These are phyloP conservation scores for Reticulitermes speratus DNA, from an alignment of 1,140 invertebrate species.

Conservation along the genomic window DNA sequence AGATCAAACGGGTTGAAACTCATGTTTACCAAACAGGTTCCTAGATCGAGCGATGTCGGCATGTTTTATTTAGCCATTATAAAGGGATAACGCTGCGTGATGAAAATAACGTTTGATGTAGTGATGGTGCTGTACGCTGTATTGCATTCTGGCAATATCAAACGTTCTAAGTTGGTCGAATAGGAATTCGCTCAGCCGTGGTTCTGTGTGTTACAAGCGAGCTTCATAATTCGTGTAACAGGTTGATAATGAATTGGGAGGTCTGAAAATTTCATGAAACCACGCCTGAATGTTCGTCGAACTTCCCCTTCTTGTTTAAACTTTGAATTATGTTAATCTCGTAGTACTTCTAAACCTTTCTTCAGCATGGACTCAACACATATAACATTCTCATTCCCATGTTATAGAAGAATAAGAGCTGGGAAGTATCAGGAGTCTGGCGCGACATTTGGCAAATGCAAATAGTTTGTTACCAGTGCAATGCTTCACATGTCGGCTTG, in stretches of 20 bases:
- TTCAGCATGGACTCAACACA: no score
- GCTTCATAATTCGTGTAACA: neutral
- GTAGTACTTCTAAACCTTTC: no score
- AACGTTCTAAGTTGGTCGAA: neutral
- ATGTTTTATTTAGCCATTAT: conserved; percentile 9
- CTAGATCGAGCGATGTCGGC: neutral
- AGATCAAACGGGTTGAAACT: neutral
- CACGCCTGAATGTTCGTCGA: no score
- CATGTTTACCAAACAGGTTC: neutral
- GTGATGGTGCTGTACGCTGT: neutral
- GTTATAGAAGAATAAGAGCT: no score
- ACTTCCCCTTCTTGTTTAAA: no score
- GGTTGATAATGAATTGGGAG: neutral
- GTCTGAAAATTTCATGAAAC: neutral
- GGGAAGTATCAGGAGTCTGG: no score
- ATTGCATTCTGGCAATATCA: neutral
- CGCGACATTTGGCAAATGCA: no score
- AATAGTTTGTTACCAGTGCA: no score
- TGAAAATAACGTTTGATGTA: conserved; percentile 3
- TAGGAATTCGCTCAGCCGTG: neutral
- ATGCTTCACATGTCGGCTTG: no score
- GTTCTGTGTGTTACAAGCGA: neutral
- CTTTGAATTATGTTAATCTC: no score
- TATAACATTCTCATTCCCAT: no score
- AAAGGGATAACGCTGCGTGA: neutral